Evolutionary conservation across 2,113 vertebrate species (phyloP).

Genomic region (Xenopus borealis): DNA sequence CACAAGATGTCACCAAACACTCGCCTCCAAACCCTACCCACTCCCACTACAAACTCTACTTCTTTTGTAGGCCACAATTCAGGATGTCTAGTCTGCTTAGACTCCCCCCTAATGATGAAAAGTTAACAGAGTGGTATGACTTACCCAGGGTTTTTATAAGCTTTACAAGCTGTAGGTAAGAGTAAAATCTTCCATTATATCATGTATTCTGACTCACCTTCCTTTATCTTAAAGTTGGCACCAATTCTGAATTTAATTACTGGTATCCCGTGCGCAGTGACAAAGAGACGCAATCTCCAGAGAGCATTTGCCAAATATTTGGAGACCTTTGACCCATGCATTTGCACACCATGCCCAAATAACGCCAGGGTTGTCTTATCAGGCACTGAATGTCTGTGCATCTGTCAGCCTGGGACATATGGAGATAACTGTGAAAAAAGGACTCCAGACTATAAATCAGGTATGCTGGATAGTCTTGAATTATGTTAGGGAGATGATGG

Average conservation of each 20-base stretch:
- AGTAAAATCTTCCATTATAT: too few species aligned
- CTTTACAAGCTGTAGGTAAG: too few species aligned
- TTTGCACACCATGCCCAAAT: slow-evolving; percentile 80
- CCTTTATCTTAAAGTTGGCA: slow-evolving; percentile 61
- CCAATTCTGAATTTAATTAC: slow-evolving; percentile 76
- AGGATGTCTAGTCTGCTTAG: too few species aligned
- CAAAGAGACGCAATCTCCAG: slow-evolving; percentile 75
- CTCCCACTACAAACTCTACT: too few species aligned
- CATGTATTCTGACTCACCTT: background rate
- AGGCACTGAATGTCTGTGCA: slow-evolving; percentile 78
- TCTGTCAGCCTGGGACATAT: slow-evolving; percentile 81
- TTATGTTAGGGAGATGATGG: too few species aligned
- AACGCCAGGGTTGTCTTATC: slow-evolving; percentile 70
- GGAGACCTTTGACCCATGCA: slow-evolving; percentile 77
- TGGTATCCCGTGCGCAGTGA: slow-evolving; percentile 78
- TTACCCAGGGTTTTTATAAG: too few species aligned
- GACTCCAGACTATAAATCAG: slow-evolving; percentile 70
- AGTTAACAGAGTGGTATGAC: too few species aligned
- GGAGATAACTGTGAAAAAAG: slow-evolving; percentile 75
- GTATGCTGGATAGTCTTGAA: slow-evolving; percentile 54
- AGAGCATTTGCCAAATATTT: slow-evolving; percentile 74
- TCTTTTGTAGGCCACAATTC: too few species aligned
- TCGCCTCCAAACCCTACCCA: too few species aligned
- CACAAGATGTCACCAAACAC: too few species aligned
- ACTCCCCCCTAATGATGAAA: too few species aligned